phyloP scores from a whole-genome alignment of 2,113 vertebrate genomes.

The Saguinus midas region DNA sequence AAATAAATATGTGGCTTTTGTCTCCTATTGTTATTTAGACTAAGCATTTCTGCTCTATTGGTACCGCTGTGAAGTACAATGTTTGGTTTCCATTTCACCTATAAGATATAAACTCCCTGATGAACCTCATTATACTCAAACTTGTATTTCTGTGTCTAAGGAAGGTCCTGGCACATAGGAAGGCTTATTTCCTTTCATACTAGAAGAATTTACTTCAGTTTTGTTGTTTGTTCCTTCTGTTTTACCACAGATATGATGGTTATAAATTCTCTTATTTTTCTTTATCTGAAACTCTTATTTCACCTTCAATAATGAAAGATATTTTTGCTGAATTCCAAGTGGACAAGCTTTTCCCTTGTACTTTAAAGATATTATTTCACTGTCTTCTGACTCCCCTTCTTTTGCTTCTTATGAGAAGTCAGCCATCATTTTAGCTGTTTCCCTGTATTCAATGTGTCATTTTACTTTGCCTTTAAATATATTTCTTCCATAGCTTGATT shows the following conservation, averaged over 20 bases:
- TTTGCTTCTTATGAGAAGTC: background rate
- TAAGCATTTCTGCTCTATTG: background rate
- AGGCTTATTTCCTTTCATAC: background rate
- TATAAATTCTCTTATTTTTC: background rate
- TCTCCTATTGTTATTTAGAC: background rate
- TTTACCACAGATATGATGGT: background rate
- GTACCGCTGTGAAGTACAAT: background rate
- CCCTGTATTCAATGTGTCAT: background rate
- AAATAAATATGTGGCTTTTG: background rate
- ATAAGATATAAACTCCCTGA: background rate
- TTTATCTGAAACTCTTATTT: background rate
- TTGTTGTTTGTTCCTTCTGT: background rate
- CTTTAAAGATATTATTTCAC: background rate
- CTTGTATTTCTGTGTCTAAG: background rate
- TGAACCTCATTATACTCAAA: background rate
- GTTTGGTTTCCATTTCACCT: background rate
- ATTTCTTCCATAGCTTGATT: background rate
- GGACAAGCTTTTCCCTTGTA: background rate
- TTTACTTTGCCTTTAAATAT: background rate
- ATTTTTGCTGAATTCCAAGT: background rate
- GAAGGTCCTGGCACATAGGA: background rate
- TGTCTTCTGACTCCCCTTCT: background rate
- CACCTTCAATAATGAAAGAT: background rate
- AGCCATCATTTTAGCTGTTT: background rate
- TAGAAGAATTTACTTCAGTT: background rate